Base-by-base conservation (phyloP, 2,113 vertebrate species). In the Ceuthmochares aereus region DNA sequence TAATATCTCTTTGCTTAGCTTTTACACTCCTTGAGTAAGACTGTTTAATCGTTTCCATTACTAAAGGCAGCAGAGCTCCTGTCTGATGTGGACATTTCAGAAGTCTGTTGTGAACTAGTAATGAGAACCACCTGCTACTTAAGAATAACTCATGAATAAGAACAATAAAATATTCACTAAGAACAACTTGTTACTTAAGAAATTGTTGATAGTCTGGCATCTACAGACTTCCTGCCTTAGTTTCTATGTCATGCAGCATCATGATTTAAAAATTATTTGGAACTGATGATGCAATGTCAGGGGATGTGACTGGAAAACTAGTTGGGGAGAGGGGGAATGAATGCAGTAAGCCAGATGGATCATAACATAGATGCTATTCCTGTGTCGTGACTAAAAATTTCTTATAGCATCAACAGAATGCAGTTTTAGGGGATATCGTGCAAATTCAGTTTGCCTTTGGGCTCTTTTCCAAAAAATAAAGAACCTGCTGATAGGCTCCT, bases 371-470 rank as follows among this genome's bases (percentile, higher is more conserved):
- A 90, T 83, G 49, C 66, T 93, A 17, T 93, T 95, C 78, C 75
- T 87, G 86, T 73, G 81, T 90, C 47, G 10, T 85, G 87, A 87
- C 82, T 93, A 84, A 93, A 96, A 73, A 66, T 54, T 87, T 72
- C 80, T 74, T 58, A 62, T 73, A 84, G 29, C 70, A 87, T 87
- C 93, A 95, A 82, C 70, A 94, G 78, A 89, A 85, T 72, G 29
- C 3, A 3, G 52, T 89, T 84, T 84, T 84, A 78, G 79, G 72
- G 75, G 84, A 87, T 91, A 75, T 66, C 74, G 91, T 87, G 62
- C 58, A 87, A 89, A 84, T 87, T 58, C 51, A 66, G n/a, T 87
- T 89, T 92, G 80, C 63, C 23, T 95, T 93, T 84, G 66, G 80
- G 69, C 70, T 82, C 36, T 79, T 84, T 81, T 79, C 86, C 86